phyloP scores from a whole-genome alignment of 2,113 vertebrate species.

The Sinocyclocheilus maitianheensis region DNA sequence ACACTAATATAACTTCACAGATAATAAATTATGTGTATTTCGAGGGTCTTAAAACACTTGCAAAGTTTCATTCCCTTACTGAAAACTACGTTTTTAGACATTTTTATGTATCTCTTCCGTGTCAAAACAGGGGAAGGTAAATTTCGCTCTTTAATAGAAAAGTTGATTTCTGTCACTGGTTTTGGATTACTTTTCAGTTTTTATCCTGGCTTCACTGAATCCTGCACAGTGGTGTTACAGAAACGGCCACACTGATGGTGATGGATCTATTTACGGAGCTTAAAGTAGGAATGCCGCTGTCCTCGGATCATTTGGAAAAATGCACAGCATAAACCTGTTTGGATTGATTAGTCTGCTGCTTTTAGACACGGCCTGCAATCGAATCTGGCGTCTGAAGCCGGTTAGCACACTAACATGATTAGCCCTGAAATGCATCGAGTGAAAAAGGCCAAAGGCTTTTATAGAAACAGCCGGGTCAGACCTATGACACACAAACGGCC shows the following conservation, averaged over 20 bases:
- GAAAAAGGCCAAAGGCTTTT: slow-evolving; percentile 27
- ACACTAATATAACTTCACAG: too few species aligned
- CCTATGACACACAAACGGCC: slow-evolving; percentile 32
- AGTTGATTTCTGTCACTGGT: too few species aligned
- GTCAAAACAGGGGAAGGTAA: background rate
- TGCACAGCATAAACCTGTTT: background rate
- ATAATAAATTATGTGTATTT: background rate
- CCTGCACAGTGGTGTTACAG: background rate
- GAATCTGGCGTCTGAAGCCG: slow-evolving; percentile 73
- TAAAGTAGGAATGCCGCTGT: background rate
- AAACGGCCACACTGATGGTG: background rate
- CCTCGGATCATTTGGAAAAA: background rate
- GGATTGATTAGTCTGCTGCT: slow-evolving; percentile 25
- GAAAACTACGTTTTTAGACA: too few species aligned
- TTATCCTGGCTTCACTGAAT: too few species aligned
- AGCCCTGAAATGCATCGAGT: slow-evolving; percentile 67
- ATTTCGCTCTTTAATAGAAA: too few species aligned
- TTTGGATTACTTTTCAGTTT: too few species aligned
- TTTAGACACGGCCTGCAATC: slow-evolving; percentile 53
- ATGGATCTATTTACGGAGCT: slow-evolving; percentile 32
- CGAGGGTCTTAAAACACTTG: background rate
- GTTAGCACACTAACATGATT: slow-evolving; percentile 77
- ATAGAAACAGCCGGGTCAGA: slow-evolving; percentile 63
- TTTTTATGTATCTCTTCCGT: background rate
- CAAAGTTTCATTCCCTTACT: too few species aligned